These are phyloP conservation scores for Xyrichtys novacula DNA, from an alignment of 2,797 vertebrate species.

Conservation along the genomic window DNA sequence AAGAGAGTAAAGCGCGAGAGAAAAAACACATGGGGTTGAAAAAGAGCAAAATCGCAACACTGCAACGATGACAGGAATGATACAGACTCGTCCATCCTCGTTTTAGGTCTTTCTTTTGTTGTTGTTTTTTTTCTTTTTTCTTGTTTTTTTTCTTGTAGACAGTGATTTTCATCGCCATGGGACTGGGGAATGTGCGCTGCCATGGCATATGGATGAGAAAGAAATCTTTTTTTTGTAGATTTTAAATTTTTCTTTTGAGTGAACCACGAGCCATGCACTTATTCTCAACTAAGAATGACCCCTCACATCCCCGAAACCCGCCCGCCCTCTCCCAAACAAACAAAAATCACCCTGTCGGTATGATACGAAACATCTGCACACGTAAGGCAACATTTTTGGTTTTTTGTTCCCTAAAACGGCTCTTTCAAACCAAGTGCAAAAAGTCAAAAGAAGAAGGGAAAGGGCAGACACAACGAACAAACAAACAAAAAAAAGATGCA, in stretches of 20 bases:
- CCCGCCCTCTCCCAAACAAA: slow-evolving; percentile 33
- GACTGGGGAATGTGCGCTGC: slow-evolving; percentile 61
- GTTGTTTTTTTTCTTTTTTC: slow-evolving; percentile 8
- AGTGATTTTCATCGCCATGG: slow-evolving; percentile 61
- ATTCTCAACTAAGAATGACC: slow-evolving; percentile 60
- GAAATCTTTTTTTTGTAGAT: slow-evolving; percentile 15
- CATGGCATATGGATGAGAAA: slow-evolving; percentile 69
- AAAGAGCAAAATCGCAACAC: slow-evolving; percentile 37
- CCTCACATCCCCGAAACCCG: slow-evolving; percentile 29
- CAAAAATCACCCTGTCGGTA: slow-evolving; percentile 70
- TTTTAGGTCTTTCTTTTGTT: slow-evolving; percentile 18
- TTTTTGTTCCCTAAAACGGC: slow-evolving; percentile 86
- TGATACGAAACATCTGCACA: slow-evolving; percentile 82
- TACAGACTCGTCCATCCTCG: slow-evolving; percentile 45
- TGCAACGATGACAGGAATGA: slow-evolving; percentile 60
- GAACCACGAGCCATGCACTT: slow-evolving; percentile 77
- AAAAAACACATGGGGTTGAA: slow-evolving; percentile 23
- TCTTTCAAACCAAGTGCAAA: slow-evolving; percentile 84
- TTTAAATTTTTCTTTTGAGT: slow-evolving; percentile 33
- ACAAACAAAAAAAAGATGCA: slow-evolving; percentile 33
- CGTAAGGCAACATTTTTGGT: slow-evolving; percentile 90
- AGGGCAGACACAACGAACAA: slow-evolving; percentile 47
- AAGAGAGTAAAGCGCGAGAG: slow-evolving; percentile 25
- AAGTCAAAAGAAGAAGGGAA: slow-evolving; percentile 59
- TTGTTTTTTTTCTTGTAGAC: slow-evolving; percentile 19